phyloP scores from a whole-genome alignment of 2,888 invertebrate species.

The Thymelicus acteon region DNA sequence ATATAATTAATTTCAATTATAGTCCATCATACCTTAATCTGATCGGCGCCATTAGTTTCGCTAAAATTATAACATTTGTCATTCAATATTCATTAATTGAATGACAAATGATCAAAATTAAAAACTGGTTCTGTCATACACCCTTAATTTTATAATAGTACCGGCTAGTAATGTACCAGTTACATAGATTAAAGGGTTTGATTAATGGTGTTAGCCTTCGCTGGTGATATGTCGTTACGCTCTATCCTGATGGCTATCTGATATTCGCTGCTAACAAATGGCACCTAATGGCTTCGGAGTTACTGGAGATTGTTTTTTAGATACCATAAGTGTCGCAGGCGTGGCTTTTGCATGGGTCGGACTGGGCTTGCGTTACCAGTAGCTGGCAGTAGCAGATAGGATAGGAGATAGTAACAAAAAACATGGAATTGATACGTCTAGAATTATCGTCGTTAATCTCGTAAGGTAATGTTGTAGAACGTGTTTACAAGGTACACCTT shows the following conservation, averaged over 20 bases:
- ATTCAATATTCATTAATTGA: neutral
- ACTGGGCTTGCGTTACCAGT: neutral
- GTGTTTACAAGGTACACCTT: neutral
- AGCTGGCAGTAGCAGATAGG: neutral
- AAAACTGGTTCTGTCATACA: neutral
- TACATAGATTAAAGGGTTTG: conserved; percentile 30
- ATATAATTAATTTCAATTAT: too few species aligned
- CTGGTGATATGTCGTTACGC: conserved; percentile 24
- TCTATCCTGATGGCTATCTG: conserved; percentile 30
- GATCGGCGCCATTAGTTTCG: too few species aligned
- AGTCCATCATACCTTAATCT: too few species aligned
- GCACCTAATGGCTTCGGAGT: conserved; percentile 21
- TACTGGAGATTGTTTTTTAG: conserved; percentile 18
- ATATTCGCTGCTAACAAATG: conserved; percentile 21
- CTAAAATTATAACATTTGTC: neutral
- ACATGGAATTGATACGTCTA: conserved; percentile 5
- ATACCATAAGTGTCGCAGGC: conserved; percentile 14
- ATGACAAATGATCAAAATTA: conserved; percentile 6
- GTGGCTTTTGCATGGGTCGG: neutral
- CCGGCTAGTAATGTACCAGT: conserved; percentile 17
- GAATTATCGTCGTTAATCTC: neutral
- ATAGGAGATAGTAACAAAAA: neutral
- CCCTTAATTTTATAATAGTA: conserved; percentile 21
- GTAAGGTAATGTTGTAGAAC: neutral
- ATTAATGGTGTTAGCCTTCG: conserved; percentile 35